A percentile compares a stretch with the other conserved stretches of the same genome.
phyloP scores from a whole-genome alignment of 2,113 vertebrate species.

The Electrona antarctica region DNA sequence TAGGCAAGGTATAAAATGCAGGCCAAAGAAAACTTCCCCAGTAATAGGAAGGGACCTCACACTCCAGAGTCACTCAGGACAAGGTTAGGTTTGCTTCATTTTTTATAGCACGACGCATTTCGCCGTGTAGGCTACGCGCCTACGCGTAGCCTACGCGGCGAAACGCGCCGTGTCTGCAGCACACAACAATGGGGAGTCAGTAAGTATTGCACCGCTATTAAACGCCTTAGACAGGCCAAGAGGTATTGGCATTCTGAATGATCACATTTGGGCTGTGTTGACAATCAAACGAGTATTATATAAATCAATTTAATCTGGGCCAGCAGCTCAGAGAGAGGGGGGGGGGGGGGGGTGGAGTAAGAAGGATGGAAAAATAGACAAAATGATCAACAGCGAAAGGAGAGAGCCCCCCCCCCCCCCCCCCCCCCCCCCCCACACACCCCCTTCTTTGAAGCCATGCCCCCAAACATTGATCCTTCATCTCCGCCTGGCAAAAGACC shows the following conservation, averaged over 20 bases:
- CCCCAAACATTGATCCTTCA: conserved; percentile 41
- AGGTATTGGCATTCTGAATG: conserved; percentile 41
- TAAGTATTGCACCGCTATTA: too few species aligned
- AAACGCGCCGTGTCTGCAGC: background rate
- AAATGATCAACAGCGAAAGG: background rate
- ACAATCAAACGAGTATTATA: conserved; percentile 46
- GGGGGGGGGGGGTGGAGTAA: background rate
- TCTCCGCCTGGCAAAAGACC: conserved; percentile 42
- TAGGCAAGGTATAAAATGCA: too few species aligned
- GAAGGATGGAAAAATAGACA: background rate
- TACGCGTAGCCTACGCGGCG: too few species aligned
- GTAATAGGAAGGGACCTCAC: too few species aligned
- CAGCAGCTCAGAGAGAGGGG: conserved; percentile 16
- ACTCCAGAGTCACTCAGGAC: too few species aligned
- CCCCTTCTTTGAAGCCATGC: conserved; percentile 32
- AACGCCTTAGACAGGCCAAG: conserved; percentile 18
- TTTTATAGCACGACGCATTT: too few species aligned
- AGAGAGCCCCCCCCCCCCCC: background rate
- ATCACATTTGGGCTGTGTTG: conserved; percentile 39
- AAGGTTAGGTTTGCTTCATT: too few species aligned
- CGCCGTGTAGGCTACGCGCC: too few species aligned
- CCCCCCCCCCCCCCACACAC: too few species aligned
- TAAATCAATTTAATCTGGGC: conserved; percentile 46
- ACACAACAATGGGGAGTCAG: conserved; percentile 28
- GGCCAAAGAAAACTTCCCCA: too few species aligned